Evolutionary conservation across 2,113 vertebrate genomes (phyloP).

Genomic region (Machaerirhynchus nigripectus): DNA sequence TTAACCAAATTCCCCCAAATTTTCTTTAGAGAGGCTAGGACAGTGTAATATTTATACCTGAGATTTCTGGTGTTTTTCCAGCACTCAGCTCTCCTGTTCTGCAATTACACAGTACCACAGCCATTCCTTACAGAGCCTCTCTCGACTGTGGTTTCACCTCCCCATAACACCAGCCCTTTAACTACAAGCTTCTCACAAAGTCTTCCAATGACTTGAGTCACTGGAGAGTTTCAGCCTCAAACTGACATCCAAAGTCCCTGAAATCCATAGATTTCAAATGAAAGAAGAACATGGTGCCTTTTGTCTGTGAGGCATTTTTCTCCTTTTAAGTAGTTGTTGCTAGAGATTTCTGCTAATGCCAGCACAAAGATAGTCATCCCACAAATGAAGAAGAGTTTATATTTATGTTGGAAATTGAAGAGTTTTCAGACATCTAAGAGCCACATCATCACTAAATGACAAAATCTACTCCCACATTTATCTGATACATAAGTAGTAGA

Average conservation of each 20-base stretch:
- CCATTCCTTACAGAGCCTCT: not conserved
- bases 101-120: not conserved
- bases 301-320: not conserved
- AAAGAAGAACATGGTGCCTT: not conserved
- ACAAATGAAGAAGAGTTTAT: not conserved
- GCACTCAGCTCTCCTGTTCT: not conserved
- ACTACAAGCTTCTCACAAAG: not conserved
- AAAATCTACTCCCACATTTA: not conserved
- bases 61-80: not conserved
- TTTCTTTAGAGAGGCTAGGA: not conserved
- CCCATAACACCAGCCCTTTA: not conserved
- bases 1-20: not conserved
- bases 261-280: not conserved
- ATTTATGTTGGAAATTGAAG: not conserved
- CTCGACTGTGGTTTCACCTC: not conserved
- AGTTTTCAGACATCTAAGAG: not conserved
- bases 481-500: not conserved
- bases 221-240: conserved; percentile 24
- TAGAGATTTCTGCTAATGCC: not conserved
- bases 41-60: not conserved
- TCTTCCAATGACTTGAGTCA: not conserved
- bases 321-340: not conserved
- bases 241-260: not conserved
- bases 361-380: not conserved
- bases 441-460: not conserved